Evolutionary conservation across 1,140 invertebrate genomes (phyloP).

Genomic region (Asobara japonica): DNA sequence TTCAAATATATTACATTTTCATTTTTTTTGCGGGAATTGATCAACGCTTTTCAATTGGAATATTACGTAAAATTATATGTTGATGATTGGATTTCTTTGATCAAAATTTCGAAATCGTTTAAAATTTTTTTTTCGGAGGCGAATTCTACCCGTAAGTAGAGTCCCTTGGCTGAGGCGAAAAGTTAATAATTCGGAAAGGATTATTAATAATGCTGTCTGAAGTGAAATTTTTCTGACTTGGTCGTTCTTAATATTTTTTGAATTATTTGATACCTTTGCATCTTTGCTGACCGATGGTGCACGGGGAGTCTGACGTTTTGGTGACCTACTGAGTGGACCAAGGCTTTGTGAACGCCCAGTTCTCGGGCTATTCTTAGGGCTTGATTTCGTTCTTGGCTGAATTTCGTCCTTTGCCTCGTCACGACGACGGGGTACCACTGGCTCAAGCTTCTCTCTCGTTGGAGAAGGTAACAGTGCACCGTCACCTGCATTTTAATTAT

Average conservation of each 20-base stretch:
- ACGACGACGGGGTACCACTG: constrained; percentile 73
- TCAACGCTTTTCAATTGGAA: no score
- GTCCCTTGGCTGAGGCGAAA: no score
- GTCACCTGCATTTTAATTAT: constrained; percentile 57
- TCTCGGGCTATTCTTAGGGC: constrained; percentile 72
- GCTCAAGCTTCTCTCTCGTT: constrained; percentile 77
- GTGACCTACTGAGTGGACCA: constrained; percentile 74
- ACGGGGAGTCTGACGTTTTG: constrained; percentile 74
- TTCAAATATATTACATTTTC: no score
- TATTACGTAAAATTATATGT: no score
- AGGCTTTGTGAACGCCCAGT: constrained; percentile 77
- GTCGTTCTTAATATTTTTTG: no score
- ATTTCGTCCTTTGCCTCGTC: constrained; percentile 67
- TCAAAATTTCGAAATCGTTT: no score
- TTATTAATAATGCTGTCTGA: neutral
- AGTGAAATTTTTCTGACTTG: no score
- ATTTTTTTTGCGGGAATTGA: no score
- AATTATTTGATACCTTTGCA: constrained; percentile 55
- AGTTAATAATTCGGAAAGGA: neutral
- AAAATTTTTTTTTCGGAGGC: no score
- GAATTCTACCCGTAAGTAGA: no score
- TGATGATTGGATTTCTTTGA: no score
- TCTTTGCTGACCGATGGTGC: constrained; percentile 70
- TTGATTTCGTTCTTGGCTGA: constrained; percentile 68
- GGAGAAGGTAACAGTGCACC: constrained; percentile 73